Conservation (phyloP, 2,888 invertebrate species). For the Ophion ellenae region DNA sequence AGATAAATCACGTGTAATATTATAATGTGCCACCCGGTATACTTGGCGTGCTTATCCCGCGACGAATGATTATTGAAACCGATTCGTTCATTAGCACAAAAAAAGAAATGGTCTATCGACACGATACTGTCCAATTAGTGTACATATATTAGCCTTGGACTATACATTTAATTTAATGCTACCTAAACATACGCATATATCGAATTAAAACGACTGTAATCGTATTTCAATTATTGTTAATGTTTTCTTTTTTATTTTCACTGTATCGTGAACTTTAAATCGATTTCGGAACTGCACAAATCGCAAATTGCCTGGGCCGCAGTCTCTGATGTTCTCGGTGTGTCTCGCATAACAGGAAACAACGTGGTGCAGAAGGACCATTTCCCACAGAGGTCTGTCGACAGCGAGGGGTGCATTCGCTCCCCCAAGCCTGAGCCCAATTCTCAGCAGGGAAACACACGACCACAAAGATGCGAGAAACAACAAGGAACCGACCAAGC, state of each 20-base stretch:
- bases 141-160: not conserved
- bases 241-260: no score
- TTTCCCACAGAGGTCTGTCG: conserved; percentile 78
- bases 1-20: no score
- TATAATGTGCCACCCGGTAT: not conserved
- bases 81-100: not conserved
- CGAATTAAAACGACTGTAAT: not conserved
- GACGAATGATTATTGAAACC: not conserved
- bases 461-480: conserved; percentile 70
- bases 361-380: conserved; percentile 87
- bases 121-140: not conserved
- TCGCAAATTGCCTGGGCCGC: not conserved
- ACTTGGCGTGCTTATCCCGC: not conserved
- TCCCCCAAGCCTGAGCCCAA: conserved; percentile 75
- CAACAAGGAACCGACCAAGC: conserved; percentile 61
- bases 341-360: conserved; percentile 84
- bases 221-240: not conserved
- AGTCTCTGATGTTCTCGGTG: not conserved
- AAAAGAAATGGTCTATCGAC: not conserved
- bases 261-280: not conserved
- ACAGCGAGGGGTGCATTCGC: conserved; percentile 74
- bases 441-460: conserved; percentile 74
- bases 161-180: not conserved
- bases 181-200: not conserved
- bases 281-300: not conserved